These are phyloP conservation scores for Teleiodes luculella DNA, from an alignment of 2,888 invertebrate genomes.

Conservation along the genomic window DNA sequence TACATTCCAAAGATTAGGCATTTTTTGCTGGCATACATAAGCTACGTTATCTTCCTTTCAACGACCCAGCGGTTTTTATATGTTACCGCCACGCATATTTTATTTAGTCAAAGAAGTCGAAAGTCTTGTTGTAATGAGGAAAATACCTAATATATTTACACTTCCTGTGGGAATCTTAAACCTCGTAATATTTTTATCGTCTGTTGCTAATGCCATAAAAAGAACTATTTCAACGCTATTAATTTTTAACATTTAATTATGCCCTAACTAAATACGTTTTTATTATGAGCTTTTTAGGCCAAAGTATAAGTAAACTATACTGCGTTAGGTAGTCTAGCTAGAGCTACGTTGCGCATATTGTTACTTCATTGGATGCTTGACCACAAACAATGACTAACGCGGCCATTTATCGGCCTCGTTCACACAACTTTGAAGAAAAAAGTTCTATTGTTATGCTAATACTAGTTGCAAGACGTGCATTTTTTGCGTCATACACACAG, in stretches of 20 bases:
- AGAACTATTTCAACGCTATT: too few species aligned
- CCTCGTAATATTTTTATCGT: too few species aligned
- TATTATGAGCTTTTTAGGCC: too few species aligned
- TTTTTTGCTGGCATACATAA: slow-evolving; percentile 5
- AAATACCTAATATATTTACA: too few species aligned
- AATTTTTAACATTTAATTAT: too few species aligned
- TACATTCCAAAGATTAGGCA: slow-evolving; percentile 6
- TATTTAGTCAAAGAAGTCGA: too few species aligned
- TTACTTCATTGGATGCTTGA: slow-evolving; percentile 2
- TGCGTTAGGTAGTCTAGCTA: too few species aligned
- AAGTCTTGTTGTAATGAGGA: background rate
- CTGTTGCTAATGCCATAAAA: too few species aligned
- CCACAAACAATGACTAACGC: slow-evolving; percentile 5
- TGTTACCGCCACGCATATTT: background rate
- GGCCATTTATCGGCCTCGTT: background rate
- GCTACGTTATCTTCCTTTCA: background rate
- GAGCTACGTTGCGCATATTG: background rate
- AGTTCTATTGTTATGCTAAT: slow-evolving; percentile 6
- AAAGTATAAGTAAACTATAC: too few species aligned
- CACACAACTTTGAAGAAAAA: slow-evolving; percentile 1
- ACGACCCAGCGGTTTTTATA: background rate
- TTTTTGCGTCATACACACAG: too few species aligned
- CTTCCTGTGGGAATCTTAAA: too few species aligned
- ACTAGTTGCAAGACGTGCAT: background rate
- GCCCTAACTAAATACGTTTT: too few species aligned